Conservation (phyloP, 2,888 invertebrate genomes). For the Eumacrocentrus americanus region DNA sequence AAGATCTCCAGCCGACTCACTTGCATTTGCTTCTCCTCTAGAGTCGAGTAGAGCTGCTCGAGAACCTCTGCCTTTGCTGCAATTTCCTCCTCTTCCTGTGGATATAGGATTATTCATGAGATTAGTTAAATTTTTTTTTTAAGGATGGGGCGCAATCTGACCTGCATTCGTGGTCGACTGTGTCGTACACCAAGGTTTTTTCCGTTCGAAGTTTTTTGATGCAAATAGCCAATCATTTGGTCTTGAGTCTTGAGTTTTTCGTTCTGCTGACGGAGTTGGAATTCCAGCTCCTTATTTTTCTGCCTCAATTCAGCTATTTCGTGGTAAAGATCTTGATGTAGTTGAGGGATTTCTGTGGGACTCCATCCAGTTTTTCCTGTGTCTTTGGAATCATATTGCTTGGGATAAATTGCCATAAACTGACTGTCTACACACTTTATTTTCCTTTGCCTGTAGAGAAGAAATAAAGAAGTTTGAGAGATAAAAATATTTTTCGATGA, state of each 20-base stretch:
- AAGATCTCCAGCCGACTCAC: slow-evolving; percentile 66
- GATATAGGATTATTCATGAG: background rate
- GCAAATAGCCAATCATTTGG: slow-evolving; percentile 67
- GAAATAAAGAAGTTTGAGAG: too few relatives aligned
- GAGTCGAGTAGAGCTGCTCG: slow-evolving; percentile 63
- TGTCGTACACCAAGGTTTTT: slow-evolving; percentile 37
- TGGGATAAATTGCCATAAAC: background rate
- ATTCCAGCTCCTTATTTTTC: slow-evolving; percentile 64
- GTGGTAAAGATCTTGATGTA: slow-evolving; percentile 39
- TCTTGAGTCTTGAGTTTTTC: slow-evolving; percentile 69
- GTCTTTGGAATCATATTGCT: background rate
- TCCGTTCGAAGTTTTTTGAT: slow-evolving; percentile 64
- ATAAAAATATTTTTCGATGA: background rate
- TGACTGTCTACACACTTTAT: background rate
- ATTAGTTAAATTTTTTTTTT: background rate
- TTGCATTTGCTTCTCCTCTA: slow-evolving; percentile 66
- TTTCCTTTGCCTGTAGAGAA: slow-evolving; percentile 2
- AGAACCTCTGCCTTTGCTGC: slow-evolving; percentile 65
- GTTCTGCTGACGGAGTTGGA: slow-evolving; percentile 67
- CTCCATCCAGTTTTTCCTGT: background rate
- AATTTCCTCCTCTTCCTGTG: slow-evolving; percentile 65
- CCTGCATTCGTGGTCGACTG: slow-evolving; percentile 9
- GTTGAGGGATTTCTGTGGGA: slow-evolving; percentile 9
- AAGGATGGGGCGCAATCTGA: background rate
- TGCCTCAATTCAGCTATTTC: slow-evolving; percentile 52